A percentile compares a stretch with the other conserved stretches of the same genome.
phyloP scores from a whole-genome alignment of 2,888 invertebrate genomes.

The Frankliniella fusca region DNA sequence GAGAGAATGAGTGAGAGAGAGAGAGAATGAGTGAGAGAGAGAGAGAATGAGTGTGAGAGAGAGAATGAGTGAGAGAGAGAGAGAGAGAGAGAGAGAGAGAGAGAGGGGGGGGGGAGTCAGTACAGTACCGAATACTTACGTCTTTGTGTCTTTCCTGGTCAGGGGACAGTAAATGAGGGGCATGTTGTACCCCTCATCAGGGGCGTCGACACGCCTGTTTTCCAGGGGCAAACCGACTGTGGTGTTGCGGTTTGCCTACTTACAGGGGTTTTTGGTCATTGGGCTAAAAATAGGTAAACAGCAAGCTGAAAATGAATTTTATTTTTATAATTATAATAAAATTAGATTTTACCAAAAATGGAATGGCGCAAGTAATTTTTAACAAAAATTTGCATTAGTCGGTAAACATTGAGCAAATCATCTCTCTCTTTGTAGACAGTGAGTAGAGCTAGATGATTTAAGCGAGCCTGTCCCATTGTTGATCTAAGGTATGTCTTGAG shows the following conservation, averaged over 20 bases:
- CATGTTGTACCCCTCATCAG: no score
- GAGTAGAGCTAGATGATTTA: neutral
- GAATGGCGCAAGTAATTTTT: neutral
- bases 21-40: no score
- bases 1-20: no score
- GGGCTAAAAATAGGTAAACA: neutral
- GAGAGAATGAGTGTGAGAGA: no score
- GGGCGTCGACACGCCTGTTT: neutral
- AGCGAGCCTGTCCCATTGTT: conserved; percentile 34
- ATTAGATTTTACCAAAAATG: neutral
- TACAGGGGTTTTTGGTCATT: neutral
- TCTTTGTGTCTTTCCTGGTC: no score
- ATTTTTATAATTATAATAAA: neutral
- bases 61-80: no score
- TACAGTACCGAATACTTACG: no score
- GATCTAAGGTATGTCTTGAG: conserved; percentile 35
- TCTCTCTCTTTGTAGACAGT: neutral
- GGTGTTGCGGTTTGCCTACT: neutral
- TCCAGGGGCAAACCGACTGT: neutral
- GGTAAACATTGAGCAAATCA: neutral
- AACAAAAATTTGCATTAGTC: neutral
- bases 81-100: no score
- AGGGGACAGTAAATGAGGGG: no score
- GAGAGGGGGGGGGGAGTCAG: no score
- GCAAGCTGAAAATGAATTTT: neutral